These are phyloP conservation scores for Galbula dea DNA, from an alignment of 2,113 vertebrate species.

Conservation along the genomic window DNA sequence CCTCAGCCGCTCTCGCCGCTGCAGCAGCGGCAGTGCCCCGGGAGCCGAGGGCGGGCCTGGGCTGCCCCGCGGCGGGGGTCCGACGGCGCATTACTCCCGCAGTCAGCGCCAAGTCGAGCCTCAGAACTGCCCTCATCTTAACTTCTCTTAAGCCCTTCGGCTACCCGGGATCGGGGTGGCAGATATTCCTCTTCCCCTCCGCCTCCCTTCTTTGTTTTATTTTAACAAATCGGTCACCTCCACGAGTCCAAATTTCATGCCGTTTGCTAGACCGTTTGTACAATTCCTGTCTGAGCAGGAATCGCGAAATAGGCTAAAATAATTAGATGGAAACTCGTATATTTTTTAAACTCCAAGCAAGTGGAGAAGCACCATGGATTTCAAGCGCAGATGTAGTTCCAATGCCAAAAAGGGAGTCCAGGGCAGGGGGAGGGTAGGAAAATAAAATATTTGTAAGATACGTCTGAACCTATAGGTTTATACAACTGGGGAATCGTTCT, in stretches of 20 bases:
- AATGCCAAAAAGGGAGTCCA: slow-evolving; percentile 66
- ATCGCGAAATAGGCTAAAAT: slow-evolving; percentile 34
- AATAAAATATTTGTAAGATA: slow-evolving; percentile 72
- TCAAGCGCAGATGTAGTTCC: slow-evolving; percentile 65
- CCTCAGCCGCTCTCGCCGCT: background rate
- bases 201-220: fast-evolving
- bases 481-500: slow-evolving; percentile 83
- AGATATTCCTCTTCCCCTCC: background rate
- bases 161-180: slow-evolving; percentile 33
- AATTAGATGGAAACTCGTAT: slow-evolving; percentile 43
- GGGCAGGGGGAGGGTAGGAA: background rate
- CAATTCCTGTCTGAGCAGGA: slow-evolving; percentile 43
- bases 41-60: background rate
- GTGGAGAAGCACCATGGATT: slow-evolving; percentile 58
- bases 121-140: background rate
- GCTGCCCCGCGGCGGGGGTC: background rate
- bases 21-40: background rate
- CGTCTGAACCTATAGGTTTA: slow-evolving; percentile 76
- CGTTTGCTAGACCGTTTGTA: slow-evolving; percentile 26
- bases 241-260: background rate
- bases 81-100: background rate
- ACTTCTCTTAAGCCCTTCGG: background rate
- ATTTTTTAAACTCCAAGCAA: slow-evolving; percentile 48
- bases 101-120: background rate
- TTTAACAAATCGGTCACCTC: slow-evolving; percentile 26